These are phyloP conservation scores for Caenorhabditis panamensis DNA, from an alignment of 2,888 invertebrate genomes.

Conservation along the genomic window DNA sequence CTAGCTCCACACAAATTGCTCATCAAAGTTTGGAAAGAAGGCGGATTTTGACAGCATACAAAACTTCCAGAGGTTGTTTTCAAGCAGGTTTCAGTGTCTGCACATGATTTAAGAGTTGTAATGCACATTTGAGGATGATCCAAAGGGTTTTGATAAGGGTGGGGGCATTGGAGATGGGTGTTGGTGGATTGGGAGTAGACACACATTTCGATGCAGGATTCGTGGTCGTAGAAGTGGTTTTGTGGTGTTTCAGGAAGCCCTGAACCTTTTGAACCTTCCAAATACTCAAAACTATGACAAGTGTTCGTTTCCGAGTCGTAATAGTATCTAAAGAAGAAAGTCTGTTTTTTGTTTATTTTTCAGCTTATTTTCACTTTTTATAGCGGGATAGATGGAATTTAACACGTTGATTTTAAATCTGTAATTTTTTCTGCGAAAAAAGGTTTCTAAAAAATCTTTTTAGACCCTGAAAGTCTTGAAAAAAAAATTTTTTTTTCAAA, in stretches of 20 bases:
- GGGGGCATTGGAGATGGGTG: conserved; percentile 64
- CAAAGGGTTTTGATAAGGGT: conserved; percentile 68
- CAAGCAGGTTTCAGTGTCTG: conserved; percentile 58
- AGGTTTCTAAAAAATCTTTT: too few species aligned
- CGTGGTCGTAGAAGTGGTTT: conserved; percentile 67
- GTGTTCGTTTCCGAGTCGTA: conserved; percentile 62
- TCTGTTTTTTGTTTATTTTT: too few species aligned
- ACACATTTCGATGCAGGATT: conserved; percentile 62
- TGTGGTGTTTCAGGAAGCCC: conserved; percentile 45
- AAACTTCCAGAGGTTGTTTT: conserved; percentile 30
- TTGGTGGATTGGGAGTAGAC: conserved; percentile 29
- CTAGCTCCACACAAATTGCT: conserved; percentile 56
- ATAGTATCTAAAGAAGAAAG: conserved; percentile 64
- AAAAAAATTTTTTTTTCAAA: too few species aligned
- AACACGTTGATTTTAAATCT: too few species aligned
- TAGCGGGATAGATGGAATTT: too few species aligned
- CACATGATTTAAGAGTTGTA: conserved; percentile 65
- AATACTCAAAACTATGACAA: conserved; percentile 65
- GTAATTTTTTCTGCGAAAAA: too few species aligned
- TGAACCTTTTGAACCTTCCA: conserved; percentile 15
- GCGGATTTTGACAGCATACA: conserved; percentile 63
- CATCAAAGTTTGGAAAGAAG: conserved; percentile 58
- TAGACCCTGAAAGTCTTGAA: too few species aligned
- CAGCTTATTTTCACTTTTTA: too few species aligned
- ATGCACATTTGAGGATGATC: conserved; percentile 73